These are phyloP conservation scores for Tipula helvola DNA, from an alignment of 2,888 invertebrate genomes.

Conservation along the genomic window DNA sequence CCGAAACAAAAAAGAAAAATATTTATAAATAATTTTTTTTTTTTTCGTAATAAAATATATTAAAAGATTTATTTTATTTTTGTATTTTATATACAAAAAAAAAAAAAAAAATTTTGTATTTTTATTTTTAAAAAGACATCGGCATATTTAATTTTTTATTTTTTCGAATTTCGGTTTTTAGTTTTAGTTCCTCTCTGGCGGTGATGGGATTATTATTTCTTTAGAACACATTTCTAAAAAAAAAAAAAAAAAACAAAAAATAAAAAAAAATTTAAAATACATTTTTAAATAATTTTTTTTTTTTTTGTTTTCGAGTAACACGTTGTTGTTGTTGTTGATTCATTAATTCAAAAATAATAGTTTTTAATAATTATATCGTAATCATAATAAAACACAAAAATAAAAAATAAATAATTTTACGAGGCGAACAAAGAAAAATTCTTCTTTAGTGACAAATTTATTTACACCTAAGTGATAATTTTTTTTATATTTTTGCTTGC, in stretches of 20 bases:
- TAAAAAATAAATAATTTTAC: neutral
- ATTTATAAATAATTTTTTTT: neutral
- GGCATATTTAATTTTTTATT: neutral
- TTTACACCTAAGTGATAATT: slow-evolving; percentile 4
- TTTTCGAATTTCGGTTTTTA: neutral
- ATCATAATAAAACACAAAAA: neutral
- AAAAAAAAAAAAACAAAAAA: neutral
- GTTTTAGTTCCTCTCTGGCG: slow-evolving; percentile 10
- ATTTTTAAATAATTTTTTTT: neutral
- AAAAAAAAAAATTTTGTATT: neutral
- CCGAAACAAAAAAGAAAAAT: neutral
- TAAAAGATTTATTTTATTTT: slow-evolving; percentile 4
- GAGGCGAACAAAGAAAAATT: neutral
- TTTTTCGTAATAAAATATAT: slow-evolving; percentile 4
- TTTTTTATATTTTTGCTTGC: neutral
- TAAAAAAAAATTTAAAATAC: neutral
- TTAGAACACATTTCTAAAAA: neutral
- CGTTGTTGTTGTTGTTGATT: neutral
- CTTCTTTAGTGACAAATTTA: neutral
- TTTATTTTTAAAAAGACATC: slow-evolving; percentile 4
- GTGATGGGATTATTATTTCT: slow-evolving; percentile 6
- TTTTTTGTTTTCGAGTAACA: neutral
- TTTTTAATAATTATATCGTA: neutral
- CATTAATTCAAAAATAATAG: neutral
- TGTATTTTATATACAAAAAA: neutral